Evolutionary conservation across 2,113 vertebrate genomes (phyloP).

Genomic region (Podilymbus podiceps): DNA sequence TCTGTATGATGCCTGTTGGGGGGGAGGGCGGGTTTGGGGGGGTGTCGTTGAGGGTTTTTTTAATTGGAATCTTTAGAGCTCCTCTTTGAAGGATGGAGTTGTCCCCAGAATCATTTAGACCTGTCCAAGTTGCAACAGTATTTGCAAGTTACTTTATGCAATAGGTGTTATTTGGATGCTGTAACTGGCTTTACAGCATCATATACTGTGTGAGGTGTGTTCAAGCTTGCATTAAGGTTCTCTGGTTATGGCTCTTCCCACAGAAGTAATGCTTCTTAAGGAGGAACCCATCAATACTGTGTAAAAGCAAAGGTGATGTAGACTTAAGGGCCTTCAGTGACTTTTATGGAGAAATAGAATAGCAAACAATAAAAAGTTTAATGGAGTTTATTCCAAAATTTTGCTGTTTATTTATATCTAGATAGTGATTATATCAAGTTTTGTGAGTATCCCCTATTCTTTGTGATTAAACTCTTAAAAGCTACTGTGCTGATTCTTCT

Average conservation of each 20-base stretch:
- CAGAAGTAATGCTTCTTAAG: not conserved
- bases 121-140: not conserved
- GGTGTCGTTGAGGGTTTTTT: too few species aligned
- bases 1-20: not conserved
- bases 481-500: not conserved
- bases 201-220: not conserved
- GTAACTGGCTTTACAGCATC: slow-evolving; percentile 14
- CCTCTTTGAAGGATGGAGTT: not conserved
- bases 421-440: not conserved
- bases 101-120: not conserved
- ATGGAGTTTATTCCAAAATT: not conserved
- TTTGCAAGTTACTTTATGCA: not conserved
- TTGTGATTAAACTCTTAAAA: not conserved
- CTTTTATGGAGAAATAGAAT: not conserved
- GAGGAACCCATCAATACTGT: not conserved
- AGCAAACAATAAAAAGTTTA: not conserved
- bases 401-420: not conserved
- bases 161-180: not conserved
- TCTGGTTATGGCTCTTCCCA: not conserved
- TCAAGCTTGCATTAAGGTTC: not conserved
- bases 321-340: not conserved
- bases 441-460: not conserved
- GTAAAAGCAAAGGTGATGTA: not conserved
- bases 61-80: not conserved
- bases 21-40: too few species aligned